Conservation (phyloP, 2,113 vertebrate species). For the Phrynosoma platyrhinos region DNA sequence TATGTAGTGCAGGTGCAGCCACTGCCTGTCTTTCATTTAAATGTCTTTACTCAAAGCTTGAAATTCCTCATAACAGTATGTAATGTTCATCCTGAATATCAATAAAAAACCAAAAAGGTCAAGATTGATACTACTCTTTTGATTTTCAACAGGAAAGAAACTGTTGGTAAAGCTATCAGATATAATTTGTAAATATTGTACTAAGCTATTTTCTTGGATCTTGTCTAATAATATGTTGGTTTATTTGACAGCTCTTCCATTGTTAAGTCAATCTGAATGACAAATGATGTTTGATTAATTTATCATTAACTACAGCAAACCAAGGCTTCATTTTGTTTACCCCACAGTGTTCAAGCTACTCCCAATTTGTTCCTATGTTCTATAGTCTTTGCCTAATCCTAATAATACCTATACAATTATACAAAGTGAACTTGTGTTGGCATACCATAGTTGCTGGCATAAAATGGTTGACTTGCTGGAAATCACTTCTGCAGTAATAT, state of each 20-base stretch:
- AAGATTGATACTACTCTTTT: constrained; percentile 19
- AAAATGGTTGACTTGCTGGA: constrained; percentile 11
- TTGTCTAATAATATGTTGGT: constrained; percentile 63
- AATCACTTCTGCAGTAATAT: neutral
- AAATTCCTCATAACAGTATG: neutral
- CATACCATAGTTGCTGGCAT: neutral
- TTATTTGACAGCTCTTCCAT: constrained; percentile 68
- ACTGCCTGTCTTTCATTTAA: neutral
- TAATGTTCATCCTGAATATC: neutral
- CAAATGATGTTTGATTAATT: constrained; percentile 66
- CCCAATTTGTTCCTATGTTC: constrained; percentile 38
- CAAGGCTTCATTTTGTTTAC: constrained; percentile 46
- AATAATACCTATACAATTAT: neutral
- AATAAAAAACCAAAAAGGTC: neutral
- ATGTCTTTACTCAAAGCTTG: too few relatives aligned
- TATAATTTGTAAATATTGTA: constrained; percentile 49
- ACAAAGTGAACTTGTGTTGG: neutral
- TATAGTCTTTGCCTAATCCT: constrained; percentile 25
- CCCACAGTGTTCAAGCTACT: constrained; percentile 20
- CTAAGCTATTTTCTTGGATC: constrained; percentile 55
- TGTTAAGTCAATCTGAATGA: constrained; percentile 57
- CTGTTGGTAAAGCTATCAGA: constrained; percentile 46
- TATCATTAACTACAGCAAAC: constrained; percentile 57
- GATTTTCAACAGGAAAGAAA: constrained; percentile 42
- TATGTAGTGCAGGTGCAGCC: too few relatives aligned